A percentile compares a stretch with the other conserved stretches of the same genome.
Evolutionary conservation across 2,888 invertebrate species (phyloP).

Genomic region (Epistrophella euchroma): DNA sequence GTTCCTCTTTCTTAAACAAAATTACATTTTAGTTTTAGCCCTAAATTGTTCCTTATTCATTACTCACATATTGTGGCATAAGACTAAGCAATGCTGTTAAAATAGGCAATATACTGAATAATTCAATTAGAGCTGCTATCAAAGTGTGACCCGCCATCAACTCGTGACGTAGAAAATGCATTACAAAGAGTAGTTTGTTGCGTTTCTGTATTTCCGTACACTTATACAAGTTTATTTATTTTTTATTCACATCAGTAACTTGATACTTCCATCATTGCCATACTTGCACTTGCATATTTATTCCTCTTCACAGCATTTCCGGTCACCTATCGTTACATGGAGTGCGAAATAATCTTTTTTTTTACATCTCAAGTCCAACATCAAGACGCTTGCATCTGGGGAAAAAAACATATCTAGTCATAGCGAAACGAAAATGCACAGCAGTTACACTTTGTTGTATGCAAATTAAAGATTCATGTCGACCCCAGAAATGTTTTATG

Average conservation of each 20-base stretch:
- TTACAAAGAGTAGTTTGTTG: constrained; percentile 29
- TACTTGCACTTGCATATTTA: constrained; percentile 25
- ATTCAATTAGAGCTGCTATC: constrained; percentile 30
- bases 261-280: constrained; percentile 23
- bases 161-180: not conserved
- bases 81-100: not conserved
- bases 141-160: constrained; percentile 17
- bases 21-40: too few species aligned
- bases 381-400: constrained; percentile 4
- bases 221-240: constrained; percentile 27
- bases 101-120: not conserved
- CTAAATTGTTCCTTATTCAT: too few species aligned
- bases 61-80: not conserved
- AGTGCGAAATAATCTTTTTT: constrained; percentile 63
- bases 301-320: constrained; percentile 48
- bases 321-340: constrained; percentile 27
- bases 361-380: constrained; percentile 13
- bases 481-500: constrained; percentile 64
- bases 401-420: constrained; percentile 1
- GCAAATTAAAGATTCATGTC: constrained; percentile 50
- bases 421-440: not conserved
- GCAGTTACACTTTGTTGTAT: constrained; percentile 55
- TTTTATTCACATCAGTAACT: constrained; percentile 48
- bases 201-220: constrained; percentile 37
- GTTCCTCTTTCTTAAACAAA: too few species aligned